Evolutionary conservation across 2,888 invertebrate genomes (phyloP).

Genomic region (Chaetoderma sp.): DNA sequence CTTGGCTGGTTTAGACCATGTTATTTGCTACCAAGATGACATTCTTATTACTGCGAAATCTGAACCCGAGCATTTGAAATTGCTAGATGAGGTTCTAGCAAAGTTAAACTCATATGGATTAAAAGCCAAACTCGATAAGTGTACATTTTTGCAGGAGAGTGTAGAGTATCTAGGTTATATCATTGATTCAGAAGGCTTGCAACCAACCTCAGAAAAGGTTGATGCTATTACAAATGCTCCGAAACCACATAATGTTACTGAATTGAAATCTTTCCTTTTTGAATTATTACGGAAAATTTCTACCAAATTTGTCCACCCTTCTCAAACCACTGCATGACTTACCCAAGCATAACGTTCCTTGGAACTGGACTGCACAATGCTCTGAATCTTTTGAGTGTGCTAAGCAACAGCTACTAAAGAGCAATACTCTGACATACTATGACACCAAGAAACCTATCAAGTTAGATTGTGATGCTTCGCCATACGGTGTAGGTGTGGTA

Average conservation of each 20-base stretch:
- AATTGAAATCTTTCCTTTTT: slow-evolving; percentile 11
- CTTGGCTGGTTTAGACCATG: background rate
- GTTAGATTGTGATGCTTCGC: slow-evolving; percentile 67
- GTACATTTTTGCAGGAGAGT: slow-evolving; percentile 12
- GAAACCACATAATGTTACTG: slow-evolving; percentile 9
- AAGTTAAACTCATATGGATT: background rate
- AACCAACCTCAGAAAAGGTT: slow-evolving; percentile 24
- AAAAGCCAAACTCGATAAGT: slow-evolving; percentile 14
- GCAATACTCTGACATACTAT: slow-evolving; percentile 52
- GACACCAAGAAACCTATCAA: slow-evolving; percentile 50
- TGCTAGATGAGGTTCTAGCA: background rate
- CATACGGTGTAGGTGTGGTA: slow-evolving; percentile 61
- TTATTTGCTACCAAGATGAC: background rate
- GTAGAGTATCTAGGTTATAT: slow-evolving; percentile 28
- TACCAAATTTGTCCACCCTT: slow-evolving; percentile 14
- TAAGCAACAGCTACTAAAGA: slow-evolving; percentile 38
- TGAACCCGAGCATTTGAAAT: background rate
- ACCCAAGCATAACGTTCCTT: slow-evolving; percentile 17
- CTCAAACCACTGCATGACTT: slow-evolving; percentile 19
- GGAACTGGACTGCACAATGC: slow-evolving; percentile 25
- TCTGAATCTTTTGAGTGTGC: slow-evolving; percentile 33
- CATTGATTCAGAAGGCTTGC: slow-evolving; percentile 31
- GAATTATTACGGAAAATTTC: slow-evolving; percentile 15
- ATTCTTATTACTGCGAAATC: background rate
- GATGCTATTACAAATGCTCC: slow-evolving; percentile 19